Conservation (phyloP, 2,113 vertebrate species). For the Mionectes macconnelli region DNA sequence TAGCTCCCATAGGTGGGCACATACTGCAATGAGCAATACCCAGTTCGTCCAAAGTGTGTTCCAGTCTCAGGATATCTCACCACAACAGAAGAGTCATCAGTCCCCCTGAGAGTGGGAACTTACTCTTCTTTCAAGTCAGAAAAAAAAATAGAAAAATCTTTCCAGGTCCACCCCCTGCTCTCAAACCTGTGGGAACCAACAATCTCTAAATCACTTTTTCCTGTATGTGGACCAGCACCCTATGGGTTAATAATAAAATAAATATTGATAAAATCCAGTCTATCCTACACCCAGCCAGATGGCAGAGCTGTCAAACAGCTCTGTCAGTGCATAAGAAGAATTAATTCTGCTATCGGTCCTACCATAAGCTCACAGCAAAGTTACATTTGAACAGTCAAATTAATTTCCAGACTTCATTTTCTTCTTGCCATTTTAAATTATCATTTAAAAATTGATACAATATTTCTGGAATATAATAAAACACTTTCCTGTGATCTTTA, state of each 20-base stretch:
- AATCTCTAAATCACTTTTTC: not conserved
- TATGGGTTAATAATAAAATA: not conserved
- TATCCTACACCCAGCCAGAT: not conserved
- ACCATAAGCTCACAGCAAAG: not conserved
- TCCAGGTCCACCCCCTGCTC: not conserved
- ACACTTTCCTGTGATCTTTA: not conserved
- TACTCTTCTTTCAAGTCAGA: not conserved
- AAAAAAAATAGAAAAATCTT: not conserved
- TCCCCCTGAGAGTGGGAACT: not conserved
- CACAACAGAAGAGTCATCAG: not conserved
- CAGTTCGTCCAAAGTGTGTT: not conserved
- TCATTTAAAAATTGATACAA: not conserved
- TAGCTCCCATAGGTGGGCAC: not conserved
- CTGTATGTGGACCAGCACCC: not conserved
- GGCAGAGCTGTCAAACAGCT: constrained; percentile 7
- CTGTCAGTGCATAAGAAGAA: not conserved
- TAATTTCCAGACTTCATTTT: constrained; percentile 30
- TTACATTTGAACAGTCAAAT: constrained; percentile 22
- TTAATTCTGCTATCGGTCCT: not conserved
- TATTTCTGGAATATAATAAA: constrained; percentile 28
- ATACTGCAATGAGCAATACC: not conserved
- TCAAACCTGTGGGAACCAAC: not conserved
- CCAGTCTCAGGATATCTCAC: not conserved
- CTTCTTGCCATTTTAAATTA: constrained; percentile 24
- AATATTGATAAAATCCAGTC: not conserved